A percentile compares a stretch with the other conserved stretches of the same genome.
phyloP scores from a whole-genome alignment of 2,888 invertebrate species.

The Thyatira batis region DNA sequence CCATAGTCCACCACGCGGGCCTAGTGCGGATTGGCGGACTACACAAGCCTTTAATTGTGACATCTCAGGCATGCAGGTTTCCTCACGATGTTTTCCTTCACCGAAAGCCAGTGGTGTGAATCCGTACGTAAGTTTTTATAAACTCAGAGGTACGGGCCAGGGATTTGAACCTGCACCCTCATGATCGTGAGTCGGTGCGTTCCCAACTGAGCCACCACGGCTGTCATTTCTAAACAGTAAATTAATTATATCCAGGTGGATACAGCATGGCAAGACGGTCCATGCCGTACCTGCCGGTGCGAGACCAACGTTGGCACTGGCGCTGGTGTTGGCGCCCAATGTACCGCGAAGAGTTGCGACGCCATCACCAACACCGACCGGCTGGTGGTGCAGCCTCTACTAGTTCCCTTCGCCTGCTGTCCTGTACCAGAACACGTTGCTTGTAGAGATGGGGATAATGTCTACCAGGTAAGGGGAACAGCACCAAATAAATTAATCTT shows the following conservation, averaged over 20 bases:
- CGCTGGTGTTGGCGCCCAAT: constrained; percentile 48
- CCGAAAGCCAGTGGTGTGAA: too few relatives aligned
- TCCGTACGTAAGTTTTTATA: too few relatives aligned
- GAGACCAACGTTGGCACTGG: constrained; percentile 37
- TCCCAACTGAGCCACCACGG: too few relatives aligned
- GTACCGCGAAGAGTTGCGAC: constrained; percentile 80
- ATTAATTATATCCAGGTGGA: constrained; percentile 63
- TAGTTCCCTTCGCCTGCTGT: constrained; percentile 85
- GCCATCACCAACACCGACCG: constrained; percentile 68
- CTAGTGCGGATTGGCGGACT: too few relatives aligned
- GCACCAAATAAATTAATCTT: too few relatives aligned
- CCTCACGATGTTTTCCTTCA: too few relatives aligned
- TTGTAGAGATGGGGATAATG: constrained; percentile 76
- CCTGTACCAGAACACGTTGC: constrained; percentile 80
- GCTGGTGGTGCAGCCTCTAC: constrained; percentile 79
- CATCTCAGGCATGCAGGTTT: too few relatives aligned
- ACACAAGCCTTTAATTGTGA: too few relatives aligned
- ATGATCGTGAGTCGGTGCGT: too few relatives aligned
- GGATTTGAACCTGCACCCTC: too few relatives aligned
- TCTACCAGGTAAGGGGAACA: constrained; percentile 79
- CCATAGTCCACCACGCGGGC: too few relatives aligned
- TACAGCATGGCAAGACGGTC: constrained; percentile 86
- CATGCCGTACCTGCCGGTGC: constrained; percentile 86
- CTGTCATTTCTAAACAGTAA: background rate
- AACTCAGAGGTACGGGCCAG: too few relatives aligned